Base-by-base conservation (phyloP, 2,888 invertebrate genomes). In the Cephalotes varians region DNA sequence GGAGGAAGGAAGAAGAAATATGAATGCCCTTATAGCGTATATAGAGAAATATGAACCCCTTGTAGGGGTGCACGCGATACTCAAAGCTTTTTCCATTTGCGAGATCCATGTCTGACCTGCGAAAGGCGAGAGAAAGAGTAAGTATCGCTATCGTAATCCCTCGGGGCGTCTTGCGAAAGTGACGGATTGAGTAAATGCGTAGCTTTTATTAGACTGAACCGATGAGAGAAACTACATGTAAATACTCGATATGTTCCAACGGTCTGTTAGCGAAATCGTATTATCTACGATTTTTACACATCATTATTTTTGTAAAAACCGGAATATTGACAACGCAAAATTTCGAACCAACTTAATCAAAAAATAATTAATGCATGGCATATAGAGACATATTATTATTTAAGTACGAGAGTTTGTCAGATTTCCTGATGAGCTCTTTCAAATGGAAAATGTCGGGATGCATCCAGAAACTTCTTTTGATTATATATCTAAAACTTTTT, bases 1-100 rank as follows among this genome's bases (percentile, higher is more conserved):
- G 9, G 40, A 44, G 51, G 64, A 44, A 47, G 76, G 56, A 80
- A 83, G 51, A 62, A 60, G 76, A 88, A 88, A 88, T 84, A 84
- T 82, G 58, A 82, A 83, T 81, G 67, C 54, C n/a, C n/a, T n/a
- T n/a, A n/a, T n/a, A n/a, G n/a, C n/a, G n/a, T n/a, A n/a, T n/a
- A n/a, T n/a, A n/a, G n/a, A n/a, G n/a, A n/a, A n/a, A n/a, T n/a
- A n/a, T n/a, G n/a, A n/a, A n/a, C 58, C 54, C 62, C 62, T 64
- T 71, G 31, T 64, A 76, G n/a, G 51, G 81, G 69, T 65, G 25
- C 9, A 60, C 47, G 83, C 77, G 49, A 65, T 83, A 60, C 81
- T 81, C 79, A 76, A 79, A 80, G 72, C 65, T 44, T 72, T 71
- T 80, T 83, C 62, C 64, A 72, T 72, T 71, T 56, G 51, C 72